Conservation (phyloP, 2,888 invertebrate genomes). For the Fabriciana adippe region DNA sequence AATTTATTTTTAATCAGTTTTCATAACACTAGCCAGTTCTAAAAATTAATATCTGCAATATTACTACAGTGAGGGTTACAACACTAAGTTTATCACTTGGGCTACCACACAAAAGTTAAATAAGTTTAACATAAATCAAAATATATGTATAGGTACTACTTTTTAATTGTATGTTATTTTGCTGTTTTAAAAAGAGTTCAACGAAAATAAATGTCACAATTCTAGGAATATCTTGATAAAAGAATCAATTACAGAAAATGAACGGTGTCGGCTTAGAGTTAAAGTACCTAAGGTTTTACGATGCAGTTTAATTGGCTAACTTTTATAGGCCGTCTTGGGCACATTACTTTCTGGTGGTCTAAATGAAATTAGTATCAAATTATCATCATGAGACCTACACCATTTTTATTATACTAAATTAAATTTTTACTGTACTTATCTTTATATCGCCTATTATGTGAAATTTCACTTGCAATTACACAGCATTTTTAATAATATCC, state of each 20-base stretch:
- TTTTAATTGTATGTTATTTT: too few species aligned
- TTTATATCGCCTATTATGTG: not conserved
- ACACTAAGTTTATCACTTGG: too few species aligned
- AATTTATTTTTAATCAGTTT: too few species aligned
- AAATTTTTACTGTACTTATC: not conserved
- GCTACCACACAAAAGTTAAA: too few species aligned
- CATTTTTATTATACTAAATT: slow-evolving; percentile 11
- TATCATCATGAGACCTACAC: slow-evolving; percentile 16
- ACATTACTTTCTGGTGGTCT: slow-evolving; percentile 56
- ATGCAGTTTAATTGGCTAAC: slow-evolving; percentile 58
- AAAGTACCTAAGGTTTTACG: slow-evolving; percentile 65
- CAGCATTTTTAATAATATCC: too few species aligned
- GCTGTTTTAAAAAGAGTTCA: not conserved
- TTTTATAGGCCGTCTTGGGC: slow-evolving; percentile 60
- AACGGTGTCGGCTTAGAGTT: slow-evolving; percentile 68
- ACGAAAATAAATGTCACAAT: slow-evolving; percentile 11
- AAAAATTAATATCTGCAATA: too few species aligned
- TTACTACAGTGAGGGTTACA: too few species aligned
- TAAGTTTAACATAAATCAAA: too few species aligned
- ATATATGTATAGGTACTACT: too few species aligned
- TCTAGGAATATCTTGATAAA: slow-evolving; percentile 43
- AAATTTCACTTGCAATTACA: too few species aligned
- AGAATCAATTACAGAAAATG: slow-evolving; percentile 62
- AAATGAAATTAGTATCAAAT: slow-evolving; percentile 64
- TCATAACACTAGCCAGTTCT: too few species aligned